These are phyloP conservation scores for Trissoscelio sp. DNA, from an alignment of 2,888 invertebrate species.

Conservation along the genomic window DNA sequence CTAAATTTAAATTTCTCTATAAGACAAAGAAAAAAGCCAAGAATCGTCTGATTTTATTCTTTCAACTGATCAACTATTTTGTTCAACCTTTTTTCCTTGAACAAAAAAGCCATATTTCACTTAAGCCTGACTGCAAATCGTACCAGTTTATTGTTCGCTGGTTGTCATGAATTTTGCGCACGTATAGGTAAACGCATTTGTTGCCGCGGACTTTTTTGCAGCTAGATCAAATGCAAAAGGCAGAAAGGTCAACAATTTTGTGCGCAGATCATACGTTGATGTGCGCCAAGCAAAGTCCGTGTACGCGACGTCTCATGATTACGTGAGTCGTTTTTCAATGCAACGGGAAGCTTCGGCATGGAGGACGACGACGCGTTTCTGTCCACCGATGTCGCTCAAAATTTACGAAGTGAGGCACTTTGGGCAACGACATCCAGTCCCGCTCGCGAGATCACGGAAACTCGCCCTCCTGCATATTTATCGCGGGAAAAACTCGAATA, in stretches of 20 bases:
- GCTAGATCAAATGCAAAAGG: constrained; percentile 58
- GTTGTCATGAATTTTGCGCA: constrained; percentile 43
- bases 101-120: constrained; percentile 26
- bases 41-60: too few relatives aligned
- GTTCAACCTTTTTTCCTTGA: too few relatives aligned
- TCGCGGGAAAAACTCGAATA: constrained; percentile 31
- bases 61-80: too few relatives aligned
- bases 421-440: constrained; percentile 25
- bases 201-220: constrained; percentile 35
- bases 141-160: constrained; percentile 32
- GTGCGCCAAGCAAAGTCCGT: constrained; percentile 44
- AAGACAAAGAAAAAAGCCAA: too few relatives aligned
- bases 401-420: constrained; percentile 43
- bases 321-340: constrained; percentile 35
- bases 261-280: constrained; percentile 51
- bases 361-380: constrained; percentile 35
- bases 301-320: constrained; percentile 35
- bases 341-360: constrained; percentile 36
- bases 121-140: constrained; percentile 10
- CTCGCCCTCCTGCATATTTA: constrained; percentile 4
- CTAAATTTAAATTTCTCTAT: too few relatives aligned
- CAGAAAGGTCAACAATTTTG: constrained; percentile 63
- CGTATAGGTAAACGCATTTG: constrained; percentile 45
- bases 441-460: constrained; percentile 18
- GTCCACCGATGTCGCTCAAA: constrained; percentile 2